These are phyloP conservation scores for Aproaerema taeniolella DNA, from an alignment of 2,888 invertebrate species.

Conservation along the genomic window DNA sequence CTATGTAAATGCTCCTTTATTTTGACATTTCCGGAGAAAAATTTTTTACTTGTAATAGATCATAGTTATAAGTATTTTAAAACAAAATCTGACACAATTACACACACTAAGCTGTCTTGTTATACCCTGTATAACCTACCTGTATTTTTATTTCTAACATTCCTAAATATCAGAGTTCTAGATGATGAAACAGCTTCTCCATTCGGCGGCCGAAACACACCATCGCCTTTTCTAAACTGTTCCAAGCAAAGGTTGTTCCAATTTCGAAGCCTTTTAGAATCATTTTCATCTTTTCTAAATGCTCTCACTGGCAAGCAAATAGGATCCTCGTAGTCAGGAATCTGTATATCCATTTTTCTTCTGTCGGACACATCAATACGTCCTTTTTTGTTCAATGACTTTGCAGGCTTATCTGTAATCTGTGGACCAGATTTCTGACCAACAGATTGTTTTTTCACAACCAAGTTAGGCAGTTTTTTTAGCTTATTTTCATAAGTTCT, in stretches of 20 bases:
- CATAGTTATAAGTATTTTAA: too few relatives aligned
- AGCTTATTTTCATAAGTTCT: constrained; percentile 3
- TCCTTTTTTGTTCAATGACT: not conserved
- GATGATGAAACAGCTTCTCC: constrained; percentile 41
- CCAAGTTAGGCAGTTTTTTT: constrained; percentile 1
- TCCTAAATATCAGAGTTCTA: constrained; percentile 48
- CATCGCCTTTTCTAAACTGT: constrained; percentile 45
- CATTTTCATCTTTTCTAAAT: constrained; percentile 31
- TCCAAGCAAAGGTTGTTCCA: constrained; percentile 64
- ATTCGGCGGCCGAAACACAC: constrained; percentile 36
- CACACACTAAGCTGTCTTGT: too few relatives aligned
- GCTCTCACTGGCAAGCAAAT: constrained; percentile 59
- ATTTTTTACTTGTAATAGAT: too few relatives aligned
- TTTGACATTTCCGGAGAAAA: too few relatives aligned
- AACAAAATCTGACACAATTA: too few relatives aligned
- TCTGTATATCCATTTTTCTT: constrained; percentile 18
- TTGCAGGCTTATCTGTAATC: too few relatives aligned
- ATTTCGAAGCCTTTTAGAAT: constrained; percentile 39
- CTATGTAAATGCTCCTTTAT: too few relatives aligned
- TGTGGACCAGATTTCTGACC: not conserved
- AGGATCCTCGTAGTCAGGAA: constrained; percentile 64
- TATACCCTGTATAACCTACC: too few relatives aligned
- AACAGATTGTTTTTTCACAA: not conserved
- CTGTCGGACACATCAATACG: too few relatives aligned
- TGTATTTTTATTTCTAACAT: constrained; percentile 46